Percentiles rank a stretch among this genome's conserved stretches.
These are phyloP conservation scores for Rhizoglyphus robini DNA, from an alignment of 1,140 invertebrate genomes.

Conservation along the genomic window DNA sequence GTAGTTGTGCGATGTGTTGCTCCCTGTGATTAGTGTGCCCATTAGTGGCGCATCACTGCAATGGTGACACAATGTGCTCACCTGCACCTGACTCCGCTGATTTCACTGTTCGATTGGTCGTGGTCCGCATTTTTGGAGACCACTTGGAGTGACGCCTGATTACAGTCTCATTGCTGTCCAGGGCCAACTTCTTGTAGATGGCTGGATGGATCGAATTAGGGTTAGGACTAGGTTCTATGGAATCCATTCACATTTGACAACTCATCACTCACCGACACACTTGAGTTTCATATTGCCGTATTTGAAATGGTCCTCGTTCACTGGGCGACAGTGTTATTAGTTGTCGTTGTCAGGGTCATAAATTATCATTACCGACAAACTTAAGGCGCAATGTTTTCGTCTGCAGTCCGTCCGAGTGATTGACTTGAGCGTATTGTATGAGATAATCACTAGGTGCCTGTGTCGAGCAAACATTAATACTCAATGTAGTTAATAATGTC, in stretches of 20 bases:
- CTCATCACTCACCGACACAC: slow-evolving; percentile 37
- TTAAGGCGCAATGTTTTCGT: slow-evolving; percentile 42
- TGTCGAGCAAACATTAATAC: not conserved
- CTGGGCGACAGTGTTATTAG: slow-evolving; percentile 28
- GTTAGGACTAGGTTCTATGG: not conserved
- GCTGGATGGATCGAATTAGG: not conserved
- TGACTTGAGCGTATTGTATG: not conserved
- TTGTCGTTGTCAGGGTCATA: not conserved
- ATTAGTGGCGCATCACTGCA: too few species aligned
- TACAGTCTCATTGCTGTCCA: not conserved
- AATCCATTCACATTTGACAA: not conserved
- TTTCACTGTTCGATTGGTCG: too few species aligned
- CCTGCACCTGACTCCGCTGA: not conserved
- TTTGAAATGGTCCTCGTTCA: slow-evolving; percentile 53
- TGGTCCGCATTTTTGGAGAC: too few species aligned
- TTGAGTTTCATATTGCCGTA: slow-evolving; percentile 67
- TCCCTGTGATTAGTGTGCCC: too few species aligned
- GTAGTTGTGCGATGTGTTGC: too few species aligned
- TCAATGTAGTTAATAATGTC: not conserved
- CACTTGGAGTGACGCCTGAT: not conserved
- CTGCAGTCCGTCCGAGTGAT: slow-evolving; percentile 20
- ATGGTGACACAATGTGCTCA: too few species aligned
- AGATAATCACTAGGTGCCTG: slow-evolving; percentile 17
- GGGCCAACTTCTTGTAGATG: not conserved
- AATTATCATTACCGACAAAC: slow-evolving; percentile 40